Percentiles rank a stretch among this genome's conserved stretches.
phyloP scores from a whole-genome alignment of 2,797 vertebrate genomes.

The Toxotes lorentzi region DNA sequence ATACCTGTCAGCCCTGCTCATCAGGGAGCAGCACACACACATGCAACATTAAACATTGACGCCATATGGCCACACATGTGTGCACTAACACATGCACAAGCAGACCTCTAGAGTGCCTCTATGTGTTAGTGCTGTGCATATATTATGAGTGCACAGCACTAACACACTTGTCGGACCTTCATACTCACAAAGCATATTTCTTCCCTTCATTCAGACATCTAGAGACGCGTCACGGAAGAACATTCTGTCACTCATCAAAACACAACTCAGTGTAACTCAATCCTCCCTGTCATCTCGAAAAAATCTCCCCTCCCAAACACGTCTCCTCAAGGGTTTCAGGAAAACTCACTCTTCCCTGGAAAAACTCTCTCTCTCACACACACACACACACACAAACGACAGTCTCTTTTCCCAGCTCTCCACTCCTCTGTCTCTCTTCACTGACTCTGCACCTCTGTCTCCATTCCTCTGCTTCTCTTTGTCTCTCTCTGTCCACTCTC shows the following conservation, averaged over 20 bases:
- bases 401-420: slow-evolving; percentile 35
- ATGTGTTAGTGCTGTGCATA: slow-evolving; percentile 36
- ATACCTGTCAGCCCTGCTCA: slow-evolving; percentile 91
- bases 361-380: slow-evolving; percentile 61
- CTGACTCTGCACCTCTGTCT: slow-evolving; percentile 71
- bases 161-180: slow-evolving; percentile 64
- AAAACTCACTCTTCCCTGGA: slow-evolving; percentile 73
- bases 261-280: slow-evolving; percentile 81
- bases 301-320: slow-evolving; percentile 71
- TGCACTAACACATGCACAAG: slow-evolving; percentile 18
- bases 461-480: slow-evolving; percentile 71
- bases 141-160: slow-evolving; percentile 56
- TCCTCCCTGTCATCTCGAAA: slow-evolving; percentile 79
- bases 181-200: slow-evolving; percentile 61
- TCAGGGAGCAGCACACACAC: slow-evolving; percentile 78
- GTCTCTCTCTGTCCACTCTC: slow-evolving; percentile 69
- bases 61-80: slow-evolving; percentile 66
- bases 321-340: slow-evolving; percentile 76
- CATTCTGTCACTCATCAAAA: slow-evolving; percentile 81
- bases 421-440: slow-evolving; percentile 57
- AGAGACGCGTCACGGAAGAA: slow-evolving; percentile 71
- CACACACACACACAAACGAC: slow-evolving; percentile 35
- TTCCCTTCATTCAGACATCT: slow-evolving; percentile 65
- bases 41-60: slow-evolving; percentile 73
- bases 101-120: slow-evolving; percentile 13